Evolutionary conservation across 2,113 vertebrate species (phyloP), one percentile per base, ranked within the genome.

Genomic region (Bombycilla garrulus): DNA sequence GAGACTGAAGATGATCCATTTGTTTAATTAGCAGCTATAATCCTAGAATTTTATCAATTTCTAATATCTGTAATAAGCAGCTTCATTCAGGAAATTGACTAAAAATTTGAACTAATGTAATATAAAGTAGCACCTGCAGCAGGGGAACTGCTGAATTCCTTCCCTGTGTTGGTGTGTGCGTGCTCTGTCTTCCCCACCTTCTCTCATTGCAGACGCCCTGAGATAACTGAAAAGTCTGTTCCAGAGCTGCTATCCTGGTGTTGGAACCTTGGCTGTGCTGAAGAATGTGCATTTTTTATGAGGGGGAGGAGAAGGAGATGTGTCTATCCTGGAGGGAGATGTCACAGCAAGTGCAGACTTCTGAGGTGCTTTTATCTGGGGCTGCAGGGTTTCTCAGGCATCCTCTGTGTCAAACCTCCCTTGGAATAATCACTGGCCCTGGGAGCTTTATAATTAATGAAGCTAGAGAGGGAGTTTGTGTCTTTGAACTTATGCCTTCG

Each of bases 351-450:
- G 66, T 74, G 44, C 80, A 92, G 72, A n/a, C 47, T 95, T 95
- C 72, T 74, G 93, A 95, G 88, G 31, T 81, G 60, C 92, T 97
- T 97, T 97, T 81, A 96, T 96, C 94, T 94, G 77, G 47, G 65
- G 44, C 93, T 94, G 91, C 82, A 86, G 89, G 92, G 87, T 85
- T 95, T 78, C 67, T 56, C 24, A 15, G 64, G 72, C 51, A 14
- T 69, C 58, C 62, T 57, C 50, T 96, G 87, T 89, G 91, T 97
- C 94, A 94, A 64, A 79, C 58, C 62, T 88, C 76, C 69, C n/a
- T 70, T 44, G 81, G 50, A 95, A 86, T 95, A 86, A 91, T 89
- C 64, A 61, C 81, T 88, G 72, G 42, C 40, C 67, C 85, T 93
- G 92, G 73, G 48, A 94, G 47, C 67, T 94, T 69, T 64, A 84